Evolutionary conservation across 2,888 invertebrate species (phyloP), one percentile per base, ranked within the genome.

Genomic region (Quadroppia sp.): DNA sequence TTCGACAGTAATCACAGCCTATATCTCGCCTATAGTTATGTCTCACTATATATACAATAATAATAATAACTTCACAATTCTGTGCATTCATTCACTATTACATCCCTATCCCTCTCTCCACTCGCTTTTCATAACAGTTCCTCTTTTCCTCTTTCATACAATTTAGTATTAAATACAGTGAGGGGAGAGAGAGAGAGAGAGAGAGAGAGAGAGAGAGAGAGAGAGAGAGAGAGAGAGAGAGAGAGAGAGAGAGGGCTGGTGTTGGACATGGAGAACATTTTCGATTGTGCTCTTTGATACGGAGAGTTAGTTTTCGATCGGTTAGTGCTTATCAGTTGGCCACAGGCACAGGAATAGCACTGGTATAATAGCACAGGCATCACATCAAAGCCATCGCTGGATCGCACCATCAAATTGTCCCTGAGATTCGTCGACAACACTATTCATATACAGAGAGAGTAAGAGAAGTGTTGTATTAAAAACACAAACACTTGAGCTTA

Each of bases 271-370:
- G 40, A 69, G 36, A 69, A 2, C 20, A 25, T 28, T 64, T 28
- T 36, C 64, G 64, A 64, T 64, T 64, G 32, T 32, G 64, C 64
- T 64, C 64, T 36, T 64, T 64, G 64, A 64, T 64, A 64, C 64
- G 64, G 36, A 64, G 64, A 32, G 64, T 64, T 64, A 64, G 64
- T 30, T 70, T 69, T 70, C 70, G 70, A 70, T 70, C 70, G 70
- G 45, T 30, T 36, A 45, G 45, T 70, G 70, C 70, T 70, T 70
- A 70, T 70, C 70, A 70, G 70, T 50, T 48, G 50, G 70, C 70
- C 70, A 70, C 70, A 70, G 70, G 70, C 70, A 70, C 20, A 56
- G 56, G 28, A 50, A 13, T 45, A n/a, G 45, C 45, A 45, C 45
- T n/a, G n/a, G n/a, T n/a, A n/a, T n/a, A n/a, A n/a, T 4, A 50